Evolutionary conservation across 1,140 invertebrate genomes (phyloP).

Genomic region (Lutraria rhynchaena): DNA sequence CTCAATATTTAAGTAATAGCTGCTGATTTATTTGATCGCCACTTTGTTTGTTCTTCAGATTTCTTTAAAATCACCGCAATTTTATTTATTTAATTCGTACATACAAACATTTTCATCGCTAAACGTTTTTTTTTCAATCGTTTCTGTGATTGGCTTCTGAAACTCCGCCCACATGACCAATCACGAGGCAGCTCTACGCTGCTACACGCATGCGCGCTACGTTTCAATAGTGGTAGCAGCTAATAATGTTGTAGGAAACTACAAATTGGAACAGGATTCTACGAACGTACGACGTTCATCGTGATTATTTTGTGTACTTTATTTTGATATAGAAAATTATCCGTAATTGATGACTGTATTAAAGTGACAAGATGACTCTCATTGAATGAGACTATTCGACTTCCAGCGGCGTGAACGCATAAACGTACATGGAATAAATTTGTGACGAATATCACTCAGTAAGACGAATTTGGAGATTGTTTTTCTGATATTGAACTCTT

Average conservation of each 20-base stretch:
- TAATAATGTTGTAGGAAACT: slow-evolving; percentile 16
- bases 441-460: no score
- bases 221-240: neutral
- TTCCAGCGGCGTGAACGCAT: no score
- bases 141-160: slow-evolving; percentile 16
- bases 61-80: neutral
- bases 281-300: slow-evolving; percentile 3
- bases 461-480: no score
- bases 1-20: slow-evolving; percentile 23
- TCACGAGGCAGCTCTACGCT: neutral
- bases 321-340: slow-evolving; percentile 41
- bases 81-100: no score
- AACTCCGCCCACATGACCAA: slow-evolving; percentile 24
- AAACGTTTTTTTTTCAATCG: neutral
- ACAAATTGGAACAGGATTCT: neutral
- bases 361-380: no score
- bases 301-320: slow-evolving; percentile 20
- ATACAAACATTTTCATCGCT: no score
- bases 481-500: no score
- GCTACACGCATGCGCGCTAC: slow-evolving; percentile 9
- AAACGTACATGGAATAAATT: no score
- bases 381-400: no score
- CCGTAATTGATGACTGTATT: slow-evolving; percentile 22
- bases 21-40: slow-evolving; percentile 40
- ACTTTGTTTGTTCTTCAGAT: no score